A percentile compares a stretch with the other conserved stretches of the same genome.
Conservation (phyloP, 2,113 vertebrate genomes). For the Eudyptes chrysolophus region DNA sequence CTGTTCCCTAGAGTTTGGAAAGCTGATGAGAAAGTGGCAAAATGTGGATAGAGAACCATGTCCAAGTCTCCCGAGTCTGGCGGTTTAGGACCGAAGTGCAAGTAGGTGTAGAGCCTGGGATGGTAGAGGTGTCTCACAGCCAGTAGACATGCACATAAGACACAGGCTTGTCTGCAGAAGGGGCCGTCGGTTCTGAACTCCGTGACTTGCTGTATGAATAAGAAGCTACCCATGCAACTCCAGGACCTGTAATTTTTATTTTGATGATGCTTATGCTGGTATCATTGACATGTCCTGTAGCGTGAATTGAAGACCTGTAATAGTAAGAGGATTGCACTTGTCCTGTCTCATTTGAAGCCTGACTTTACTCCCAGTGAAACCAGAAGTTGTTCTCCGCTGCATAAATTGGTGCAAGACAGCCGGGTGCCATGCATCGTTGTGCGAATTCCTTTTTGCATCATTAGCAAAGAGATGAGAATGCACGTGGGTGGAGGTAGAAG, state of each 20-base stretch:
- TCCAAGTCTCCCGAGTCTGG: too few species aligned
- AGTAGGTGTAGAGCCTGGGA: not conserved
- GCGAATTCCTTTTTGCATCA: not conserved
- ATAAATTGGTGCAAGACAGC: not conserved
- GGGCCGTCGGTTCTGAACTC: rapidly evolving
- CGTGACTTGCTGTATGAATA: not conserved
- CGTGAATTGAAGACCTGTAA: not conserved
- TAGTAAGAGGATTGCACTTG: not conserved
- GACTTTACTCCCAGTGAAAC: not conserved
- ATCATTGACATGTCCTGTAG: not conserved
- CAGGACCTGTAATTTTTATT: not conserved
- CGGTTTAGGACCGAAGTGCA: not conserved
- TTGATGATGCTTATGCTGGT: not conserved
- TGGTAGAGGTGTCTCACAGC: not conserved
- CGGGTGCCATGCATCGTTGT: rapidly evolving
- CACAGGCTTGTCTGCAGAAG: not conserved
- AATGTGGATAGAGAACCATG: not conserved
- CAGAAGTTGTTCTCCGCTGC: not conserved
- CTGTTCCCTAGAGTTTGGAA: not conserved
- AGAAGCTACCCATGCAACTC: not conserved
- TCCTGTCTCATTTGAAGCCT: not conserved
- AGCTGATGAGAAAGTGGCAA: not conserved
- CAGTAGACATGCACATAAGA: not conserved
- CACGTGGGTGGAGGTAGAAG: not conserved
- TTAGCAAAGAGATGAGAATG: not conserved